phyloP scores from a whole-genome alignment of 2,113 vertebrate species.

The Nothocercus julius region DNA sequence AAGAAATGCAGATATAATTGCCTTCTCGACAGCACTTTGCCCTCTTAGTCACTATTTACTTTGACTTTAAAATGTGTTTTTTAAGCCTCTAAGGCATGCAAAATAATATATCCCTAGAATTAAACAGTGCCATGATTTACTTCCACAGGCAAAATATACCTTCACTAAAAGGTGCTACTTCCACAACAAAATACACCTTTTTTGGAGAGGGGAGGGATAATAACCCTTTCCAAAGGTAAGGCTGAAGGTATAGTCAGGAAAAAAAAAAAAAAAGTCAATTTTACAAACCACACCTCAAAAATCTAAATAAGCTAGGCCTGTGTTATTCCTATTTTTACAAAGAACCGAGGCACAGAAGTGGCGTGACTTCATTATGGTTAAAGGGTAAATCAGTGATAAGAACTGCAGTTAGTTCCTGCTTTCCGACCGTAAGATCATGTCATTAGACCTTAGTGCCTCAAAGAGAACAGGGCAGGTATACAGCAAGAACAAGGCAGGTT shows the following conservation, averaged over 20 bases:
- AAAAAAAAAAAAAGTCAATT: background rate
- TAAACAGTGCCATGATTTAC: background rate
- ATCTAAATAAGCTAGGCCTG: background rate
- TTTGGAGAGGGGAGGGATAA: background rate
- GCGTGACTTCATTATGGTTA: background rate
- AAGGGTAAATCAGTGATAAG: background rate
- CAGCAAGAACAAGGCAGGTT: background rate
- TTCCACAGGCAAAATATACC: background rate
- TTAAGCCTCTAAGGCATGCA: background rate
- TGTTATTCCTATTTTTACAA: background rate
- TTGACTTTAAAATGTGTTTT: background rate
- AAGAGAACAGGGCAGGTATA: background rate
- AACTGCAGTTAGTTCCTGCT: background rate
- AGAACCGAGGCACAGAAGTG: background rate
- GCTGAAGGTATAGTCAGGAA: constrained; percentile 1
- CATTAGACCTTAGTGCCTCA: background rate
- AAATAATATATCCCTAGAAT: background rate
- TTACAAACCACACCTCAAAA: constrained; percentile 15
- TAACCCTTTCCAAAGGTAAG: constrained; percentile 35
- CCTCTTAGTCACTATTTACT: background rate
- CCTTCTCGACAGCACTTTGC: background rate
- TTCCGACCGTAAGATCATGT: background rate
- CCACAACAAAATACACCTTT: background rate
- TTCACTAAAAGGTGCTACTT: background rate
- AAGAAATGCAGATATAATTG: background rate